Percentiles rank a stretch among this genome's conserved stretches.
phyloP scores from a whole-genome alignment of 2,113 vertebrate genomes.

The Amblyopsis rosae region DNA sequence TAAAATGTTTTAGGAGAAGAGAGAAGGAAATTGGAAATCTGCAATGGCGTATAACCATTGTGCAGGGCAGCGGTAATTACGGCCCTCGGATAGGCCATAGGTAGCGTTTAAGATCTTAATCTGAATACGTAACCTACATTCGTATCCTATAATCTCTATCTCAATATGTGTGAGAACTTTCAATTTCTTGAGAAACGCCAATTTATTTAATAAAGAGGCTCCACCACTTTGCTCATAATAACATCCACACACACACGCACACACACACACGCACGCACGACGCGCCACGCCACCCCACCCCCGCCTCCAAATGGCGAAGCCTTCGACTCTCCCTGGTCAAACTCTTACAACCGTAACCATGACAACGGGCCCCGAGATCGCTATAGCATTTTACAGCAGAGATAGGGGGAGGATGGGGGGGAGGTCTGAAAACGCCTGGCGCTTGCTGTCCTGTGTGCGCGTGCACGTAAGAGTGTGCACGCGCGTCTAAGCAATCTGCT shows the following conservation, averaged over 20 bases:
- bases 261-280: not conserved
- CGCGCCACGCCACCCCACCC: not conserved
- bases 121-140: too few species aligned
- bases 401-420: constrained; percentile 15
- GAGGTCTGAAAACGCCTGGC: constrained; percentile 22
- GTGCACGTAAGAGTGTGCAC: not conserved
- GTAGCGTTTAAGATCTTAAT: too few species aligned
- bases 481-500: not conserved
- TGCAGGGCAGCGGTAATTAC: too few species aligned
- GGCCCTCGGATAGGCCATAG: too few species aligned
- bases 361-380: constrained; percentile 69
- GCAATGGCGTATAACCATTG: too few species aligned
- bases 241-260: not conserved
- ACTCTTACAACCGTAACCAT: constrained; percentile 76
- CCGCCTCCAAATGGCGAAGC: constrained; percentile 32
- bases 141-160: too few species aligned
- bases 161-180: too few species aligned
- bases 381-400: constrained; percentile 74
- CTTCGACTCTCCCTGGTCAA: constrained; percentile 36
- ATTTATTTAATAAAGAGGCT: too few species aligned
- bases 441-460: constrained; percentile 1
- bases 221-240: too few species aligned
- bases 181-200: too few species aligned
- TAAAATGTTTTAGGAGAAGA: too few species aligned
- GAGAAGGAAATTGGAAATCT: too few species aligned